Conservation (phyloP, 2,888 invertebrate genomes). For the Lepidocyrtinus sp. region DNA sequence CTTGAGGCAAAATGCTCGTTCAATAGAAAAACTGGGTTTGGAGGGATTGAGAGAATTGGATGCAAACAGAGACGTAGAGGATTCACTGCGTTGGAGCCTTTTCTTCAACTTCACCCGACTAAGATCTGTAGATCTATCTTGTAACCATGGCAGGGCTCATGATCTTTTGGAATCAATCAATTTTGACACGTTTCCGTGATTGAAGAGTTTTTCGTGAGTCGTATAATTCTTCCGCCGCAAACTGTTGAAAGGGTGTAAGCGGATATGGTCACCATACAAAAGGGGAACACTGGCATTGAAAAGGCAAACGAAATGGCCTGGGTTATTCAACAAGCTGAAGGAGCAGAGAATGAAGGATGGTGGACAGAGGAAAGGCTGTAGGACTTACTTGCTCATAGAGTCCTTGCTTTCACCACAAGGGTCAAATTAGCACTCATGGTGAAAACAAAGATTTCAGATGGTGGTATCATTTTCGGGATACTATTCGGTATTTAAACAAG, state of each 20-base stretch:
- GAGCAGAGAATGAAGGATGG: constrained; percentile 17
- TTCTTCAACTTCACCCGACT: constrained; percentile 27
- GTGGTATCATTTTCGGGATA: background rate
- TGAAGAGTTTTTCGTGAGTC: constrained; percentile 45
- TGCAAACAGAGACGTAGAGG: constrained; percentile 7
- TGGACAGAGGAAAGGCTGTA: constrained; percentile 38
- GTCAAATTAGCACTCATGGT: background rate
- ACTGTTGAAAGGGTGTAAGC: constrained; percentile 49
- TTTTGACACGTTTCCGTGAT: constrained; percentile 49
- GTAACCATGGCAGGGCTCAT: constrained; percentile 31
- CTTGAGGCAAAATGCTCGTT: constrained; percentile 21
- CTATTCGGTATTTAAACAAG: background rate
- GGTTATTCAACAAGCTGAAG: constrained; percentile 36
- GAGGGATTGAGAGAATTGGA: constrained; percentile 41
- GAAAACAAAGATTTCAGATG: background rate
- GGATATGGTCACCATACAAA: constrained; percentile 46
- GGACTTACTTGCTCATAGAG: constrained; percentile 34
- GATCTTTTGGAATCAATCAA: constrained; percentile 42
- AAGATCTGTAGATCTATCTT: constrained; percentile 33
- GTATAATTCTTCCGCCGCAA: constrained; percentile 45
- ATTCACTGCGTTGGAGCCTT: constrained; percentile 52
- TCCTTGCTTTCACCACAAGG: constrained; percentile 21
- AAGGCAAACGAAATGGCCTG: constrained; percentile 51
- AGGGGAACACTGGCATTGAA: constrained; percentile 37
- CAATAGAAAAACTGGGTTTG: constrained; percentile 39